phyloP scores from a whole-genome alignment of 2,797 vertebrate species.

The Sternotherus odoratus region DNA sequence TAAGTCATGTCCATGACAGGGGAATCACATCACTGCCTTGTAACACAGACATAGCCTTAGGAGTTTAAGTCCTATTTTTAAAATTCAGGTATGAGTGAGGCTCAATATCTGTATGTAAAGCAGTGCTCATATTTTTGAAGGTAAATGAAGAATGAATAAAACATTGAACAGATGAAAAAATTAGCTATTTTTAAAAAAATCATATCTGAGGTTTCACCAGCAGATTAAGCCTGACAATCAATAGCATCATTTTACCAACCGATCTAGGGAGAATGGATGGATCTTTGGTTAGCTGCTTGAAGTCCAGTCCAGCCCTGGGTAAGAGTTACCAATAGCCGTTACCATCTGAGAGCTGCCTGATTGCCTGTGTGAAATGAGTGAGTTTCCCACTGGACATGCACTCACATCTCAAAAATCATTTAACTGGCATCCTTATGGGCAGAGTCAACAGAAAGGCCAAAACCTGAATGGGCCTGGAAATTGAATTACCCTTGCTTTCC shows the following conservation, averaged over 20 bases:
- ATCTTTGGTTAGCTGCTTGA: neutral
- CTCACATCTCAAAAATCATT: neutral
- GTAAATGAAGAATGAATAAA: slow-evolving; percentile 10
- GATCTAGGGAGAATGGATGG: slow-evolving; percentile 36
- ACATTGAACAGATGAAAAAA: slow-evolving; percentile 9
- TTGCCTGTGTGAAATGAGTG: neutral
- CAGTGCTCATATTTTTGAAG: neutral
- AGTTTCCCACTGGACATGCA: neutral
- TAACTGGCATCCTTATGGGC: neutral
- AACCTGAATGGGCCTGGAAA: neutral
- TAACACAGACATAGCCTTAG: neutral
- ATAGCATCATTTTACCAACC: slow-evolving; percentile 48
- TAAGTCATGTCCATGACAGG: neutral
- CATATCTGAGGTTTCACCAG: slow-evolving; percentile 20
- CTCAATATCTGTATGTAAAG: slow-evolving; percentile 17
- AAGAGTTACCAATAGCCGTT: fast-evolving
- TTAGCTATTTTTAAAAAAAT: neutral
- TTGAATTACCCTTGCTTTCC: neutral
- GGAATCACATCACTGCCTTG: neutral
- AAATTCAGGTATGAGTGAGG: slow-evolving; percentile 6
- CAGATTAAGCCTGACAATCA: slow-evolving; percentile 30
- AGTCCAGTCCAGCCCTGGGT: neutral
- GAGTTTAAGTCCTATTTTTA: slow-evolving; percentile 38
- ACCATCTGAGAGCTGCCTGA: neutral
- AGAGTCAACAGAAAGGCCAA: neutral